Base-by-base conservation (phyloP, 2,113 vertebrate genomes). In the Zosterops japonicus region DNA sequence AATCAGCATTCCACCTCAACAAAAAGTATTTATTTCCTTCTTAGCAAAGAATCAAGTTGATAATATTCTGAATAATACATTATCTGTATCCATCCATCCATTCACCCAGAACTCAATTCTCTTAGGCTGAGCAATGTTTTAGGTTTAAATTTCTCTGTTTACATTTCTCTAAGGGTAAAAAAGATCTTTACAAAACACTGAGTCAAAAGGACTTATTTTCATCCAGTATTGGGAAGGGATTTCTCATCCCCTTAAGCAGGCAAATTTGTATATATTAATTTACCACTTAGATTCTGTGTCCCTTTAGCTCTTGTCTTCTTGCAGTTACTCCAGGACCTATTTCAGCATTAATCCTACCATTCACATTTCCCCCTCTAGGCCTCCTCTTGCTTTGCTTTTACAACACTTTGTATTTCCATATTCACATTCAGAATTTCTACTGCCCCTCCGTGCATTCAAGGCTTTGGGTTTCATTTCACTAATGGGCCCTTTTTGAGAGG, bases 11-110 rank as follows among this genome's bases (percentile, higher is more conserved):
- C 9, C 19, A 81, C 33, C 35, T 81, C 25, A 86, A 80, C 18
- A 80, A 88, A 63, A 83, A 25, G 6, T 52, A 78, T 92, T 93
- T 88, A 79, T 94, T 95, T 94, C 31, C 33, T 84, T 36, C 75
- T 88, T 74, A 90, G 41, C 24, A 42, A 87, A 93, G 94, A 90
- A 79, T 57, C 75, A 83, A 86, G 35, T 90, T 89, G 78, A 77
- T 80, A 89, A 86, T 78, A 83, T 80, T 86, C 68, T 89, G 89
- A 90, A 93, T 92, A 96, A 93, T 86, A 60, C n/a, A 81, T 95
- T 92, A 90, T 89, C 50, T 86, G 14, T 90, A 83, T 42, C 39
- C 80, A 93, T 77, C 68, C 85, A 88, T 86, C 79, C 94, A 72
- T 93, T 87, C 79, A 96, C 11, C 16, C 55, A 92, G 87, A 91